A percentile compares a stretch with the other conserved stretches of the same genome.
Conservation (phyloP, 1,140 invertebrate species). For the Eumaeus atala region DNA sequence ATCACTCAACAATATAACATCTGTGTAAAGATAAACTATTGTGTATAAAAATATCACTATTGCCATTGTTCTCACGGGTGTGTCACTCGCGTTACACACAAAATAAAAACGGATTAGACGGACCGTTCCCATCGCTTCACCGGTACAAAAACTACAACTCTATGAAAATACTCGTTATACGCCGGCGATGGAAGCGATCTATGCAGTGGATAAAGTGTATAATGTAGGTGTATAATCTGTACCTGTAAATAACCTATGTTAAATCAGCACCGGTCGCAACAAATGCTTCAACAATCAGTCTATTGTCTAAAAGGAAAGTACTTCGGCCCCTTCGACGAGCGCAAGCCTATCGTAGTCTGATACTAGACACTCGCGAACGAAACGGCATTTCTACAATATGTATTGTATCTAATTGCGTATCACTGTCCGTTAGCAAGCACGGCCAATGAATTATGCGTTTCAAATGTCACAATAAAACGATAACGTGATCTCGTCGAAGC, state of each 20-base stretch:
- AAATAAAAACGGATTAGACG: constrained; percentile 43
- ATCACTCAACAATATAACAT: constrained; percentile 69
- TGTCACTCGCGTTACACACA: constrained; percentile 45
- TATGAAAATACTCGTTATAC: constrained; percentile 61
- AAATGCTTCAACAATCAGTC: constrained; percentile 73
- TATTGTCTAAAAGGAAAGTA: constrained; percentile 72
- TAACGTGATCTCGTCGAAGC: constrained; percentile 35
- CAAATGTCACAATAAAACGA: background rate
- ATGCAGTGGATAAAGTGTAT: constrained; percentile 54
- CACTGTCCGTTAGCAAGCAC: no score
- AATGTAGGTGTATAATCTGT: constrained; percentile 62
- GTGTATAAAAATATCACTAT: constrained; percentile 73
- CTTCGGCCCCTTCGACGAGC: constrained; percentile 46
- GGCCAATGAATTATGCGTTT: background rate
- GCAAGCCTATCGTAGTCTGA: constrained; percentile 32
- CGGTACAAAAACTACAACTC: constrained; percentile 60
- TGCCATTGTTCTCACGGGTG: constrained; percentile 55
- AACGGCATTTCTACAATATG: constrained; percentile 3
- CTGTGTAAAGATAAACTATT: constrained; percentile 71
- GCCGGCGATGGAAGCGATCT: constrained; percentile 36
- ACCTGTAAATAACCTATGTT: constrained; percentile 72
- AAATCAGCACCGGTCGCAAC: constrained; percentile 73
- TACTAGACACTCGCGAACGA: background rate
- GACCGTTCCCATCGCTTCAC: constrained; percentile 35
- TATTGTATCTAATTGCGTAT: no score